A percentile compares a stretch with the other conserved stretches of the same genome.
These are phyloP conservation scores for Gobionotothen gibberifrons DNA, from an alignment of 2,797 vertebrate species.

Conservation along the genomic window DNA sequence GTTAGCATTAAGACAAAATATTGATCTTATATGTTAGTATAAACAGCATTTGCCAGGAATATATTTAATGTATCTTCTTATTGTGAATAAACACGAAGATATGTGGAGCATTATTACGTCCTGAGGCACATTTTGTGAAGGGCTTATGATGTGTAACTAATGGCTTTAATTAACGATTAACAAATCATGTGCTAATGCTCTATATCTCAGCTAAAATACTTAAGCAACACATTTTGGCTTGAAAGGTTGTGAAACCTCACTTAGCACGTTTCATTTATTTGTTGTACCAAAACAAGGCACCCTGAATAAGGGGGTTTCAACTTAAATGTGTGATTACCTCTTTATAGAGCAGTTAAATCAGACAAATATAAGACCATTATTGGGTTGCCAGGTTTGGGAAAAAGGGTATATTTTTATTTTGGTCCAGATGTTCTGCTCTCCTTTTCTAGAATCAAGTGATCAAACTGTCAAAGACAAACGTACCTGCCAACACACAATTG, in stretches of 20 bases:
- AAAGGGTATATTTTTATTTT: background rate
- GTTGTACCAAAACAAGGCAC: too few species aligned
- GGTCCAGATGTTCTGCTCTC: background rate
- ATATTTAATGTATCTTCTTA: background rate
- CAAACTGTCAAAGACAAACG: background rate
- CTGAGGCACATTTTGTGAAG: too few species aligned
- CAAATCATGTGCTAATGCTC: background rate
- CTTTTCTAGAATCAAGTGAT: background rate
- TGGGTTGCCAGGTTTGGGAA: background rate
- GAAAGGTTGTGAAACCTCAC: background rate
- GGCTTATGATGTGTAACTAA: background rate
- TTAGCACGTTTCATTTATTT: too few species aligned
- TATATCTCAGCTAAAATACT: background rate
- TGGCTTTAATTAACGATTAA: background rate
- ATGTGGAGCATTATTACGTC: background rate
- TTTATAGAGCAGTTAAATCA: background rate
- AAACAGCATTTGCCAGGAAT: too few species aligned
- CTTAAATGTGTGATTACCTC: too few species aligned
- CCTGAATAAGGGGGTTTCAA: too few species aligned
- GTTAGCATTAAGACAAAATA: too few species aligned
- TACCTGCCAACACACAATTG: background rate
- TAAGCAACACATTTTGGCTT: background rate
- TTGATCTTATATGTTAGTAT: too few species aligned
- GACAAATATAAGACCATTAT: background rate
- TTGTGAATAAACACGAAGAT: background rate